phyloP scores from a whole-genome alignment of 2,113 vertebrate genomes.

The Seriola aureovittata region DNA sequence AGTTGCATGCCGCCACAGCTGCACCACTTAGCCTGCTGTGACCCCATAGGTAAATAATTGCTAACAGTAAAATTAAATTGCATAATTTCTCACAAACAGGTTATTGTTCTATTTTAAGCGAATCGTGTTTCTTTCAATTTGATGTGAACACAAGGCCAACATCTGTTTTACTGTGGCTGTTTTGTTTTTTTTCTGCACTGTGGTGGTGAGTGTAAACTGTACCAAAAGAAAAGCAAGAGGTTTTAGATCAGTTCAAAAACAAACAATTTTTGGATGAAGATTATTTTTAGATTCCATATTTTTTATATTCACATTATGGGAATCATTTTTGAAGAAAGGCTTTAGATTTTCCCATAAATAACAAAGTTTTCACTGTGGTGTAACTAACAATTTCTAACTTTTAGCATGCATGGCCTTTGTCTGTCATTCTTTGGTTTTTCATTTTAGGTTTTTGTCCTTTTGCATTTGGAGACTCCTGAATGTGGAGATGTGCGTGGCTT shows the following conservation, averaged over 20 bases:
- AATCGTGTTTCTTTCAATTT: conserved; percentile 7
- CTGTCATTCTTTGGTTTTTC: background rate
- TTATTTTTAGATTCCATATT: conserved; percentile 2
- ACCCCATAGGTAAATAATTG: conserved; percentile 64
- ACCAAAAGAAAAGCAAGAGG: background rate
- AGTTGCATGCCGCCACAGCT: conserved; percentile 19
- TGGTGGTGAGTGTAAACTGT: conserved; percentile 48
- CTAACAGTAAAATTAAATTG: conserved; percentile 51
- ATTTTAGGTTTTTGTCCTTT: background rate
- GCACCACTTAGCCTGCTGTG: conserved; percentile 43
- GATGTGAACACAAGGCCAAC: conserved; percentile 8
- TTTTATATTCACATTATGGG: background rate
- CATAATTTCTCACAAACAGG: conserved; percentile 47
- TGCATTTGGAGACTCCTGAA: background rate
- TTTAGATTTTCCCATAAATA: background rate
- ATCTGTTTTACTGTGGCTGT: background rate
- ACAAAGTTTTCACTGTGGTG: conserved; percentile 31
- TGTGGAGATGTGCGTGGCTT: background rate
- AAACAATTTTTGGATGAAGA: background rate
- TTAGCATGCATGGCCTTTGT: background rate
- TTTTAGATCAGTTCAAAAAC: background rate
- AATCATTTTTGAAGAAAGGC: background rate
- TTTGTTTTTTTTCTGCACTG: background rate
- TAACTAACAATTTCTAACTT: conserved; percentile 14
- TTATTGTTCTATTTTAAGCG: conserved; percentile 42